Evolutionary conservation across 1,140 invertebrate species (phyloP), one percentile per base, ranked within the genome.

Genomic region (Papilio helenus): DNA sequence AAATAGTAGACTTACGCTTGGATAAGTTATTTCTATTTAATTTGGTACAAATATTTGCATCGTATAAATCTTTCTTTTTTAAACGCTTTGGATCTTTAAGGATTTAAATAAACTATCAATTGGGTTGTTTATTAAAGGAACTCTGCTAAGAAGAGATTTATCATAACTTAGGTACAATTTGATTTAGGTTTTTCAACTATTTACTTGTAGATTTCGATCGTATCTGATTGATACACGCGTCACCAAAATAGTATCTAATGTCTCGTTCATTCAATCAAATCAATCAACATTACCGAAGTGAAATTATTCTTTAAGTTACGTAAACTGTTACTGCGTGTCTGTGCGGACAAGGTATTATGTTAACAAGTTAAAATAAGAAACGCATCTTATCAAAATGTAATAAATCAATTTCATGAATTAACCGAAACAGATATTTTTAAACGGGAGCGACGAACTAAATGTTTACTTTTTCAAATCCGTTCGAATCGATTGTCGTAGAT

Each of bases 301-400:
- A 76, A 76, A 76, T 76, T 76, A 76, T 58, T 51, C n/a, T 76
- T 34, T 55, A 18, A 55, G 26, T 76, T 76, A 76, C 74, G 74
- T 76, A 76, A 76, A 51, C 23, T 18, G 14, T 49, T 74, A 29
- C 44, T 26, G 8, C 39, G 12, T 26, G 44, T 49, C 61, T 26
- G 42, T 20, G n/a, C 44, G 26, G 65, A 79, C 80, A 68, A 72
- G 61, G 65, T 79, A 42, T 79, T 74, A 34, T 74, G 73, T 81
- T 79, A 79, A 72, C 72, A 81, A 72, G 58, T 49, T 49, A 65
- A 74, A 74, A 77, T 82, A 79, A 73, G 78, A 82, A 82, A 73
- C 18, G 49, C 34, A 72, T 79, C 72, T 23, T 26, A 79, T 76
- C 78, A 81, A 49, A 61, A 72, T 42, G 26, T 76, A 80, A 80